phyloP scores from a whole-genome alignment of 2,888 invertebrate genomes.

The Himalopsyche japonica region DNA sequence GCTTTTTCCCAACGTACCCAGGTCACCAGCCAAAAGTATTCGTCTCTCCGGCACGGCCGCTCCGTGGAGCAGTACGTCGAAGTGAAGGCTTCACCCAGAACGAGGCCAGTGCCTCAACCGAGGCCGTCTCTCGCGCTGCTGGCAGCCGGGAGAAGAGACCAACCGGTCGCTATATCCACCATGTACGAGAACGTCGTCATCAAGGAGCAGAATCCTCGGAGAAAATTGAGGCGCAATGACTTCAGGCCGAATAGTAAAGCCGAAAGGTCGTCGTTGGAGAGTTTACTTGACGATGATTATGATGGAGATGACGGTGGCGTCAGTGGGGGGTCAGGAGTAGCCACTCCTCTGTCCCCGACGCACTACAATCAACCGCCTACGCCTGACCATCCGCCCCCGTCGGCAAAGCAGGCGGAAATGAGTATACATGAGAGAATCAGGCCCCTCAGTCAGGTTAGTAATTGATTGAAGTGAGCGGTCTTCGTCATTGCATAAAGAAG shows the following conservation, averaged over 20 bases:
- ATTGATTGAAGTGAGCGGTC: slow-evolving; percentile 37
- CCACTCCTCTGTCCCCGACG: slow-evolving; percentile 81
- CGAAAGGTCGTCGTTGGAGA: slow-evolving; percentile 63
- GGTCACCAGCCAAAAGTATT: slow-evolving; percentile 48
- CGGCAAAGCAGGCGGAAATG: slow-evolving; percentile 84
- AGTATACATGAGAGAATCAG: slow-evolving; percentile 89
- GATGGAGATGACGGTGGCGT: slow-evolving; percentile 55
- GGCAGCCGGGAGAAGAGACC: slow-evolving; percentile 52
- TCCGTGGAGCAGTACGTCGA: slow-evolving; percentile 78
- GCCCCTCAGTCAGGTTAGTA: slow-evolving; percentile 86
- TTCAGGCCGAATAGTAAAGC: slow-evolving; percentile 60
- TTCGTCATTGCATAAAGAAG: background rate
- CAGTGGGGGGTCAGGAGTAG: slow-evolving; percentile 52
- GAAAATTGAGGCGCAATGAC: slow-evolving; percentile 67
- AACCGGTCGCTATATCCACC: slow-evolving; percentile 74
- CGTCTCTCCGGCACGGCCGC: slow-evolving; percentile 68
- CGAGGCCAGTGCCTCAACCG: slow-evolving; percentile 55
- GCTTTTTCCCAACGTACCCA: background rate
- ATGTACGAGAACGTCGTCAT: slow-evolving; percentile 73
- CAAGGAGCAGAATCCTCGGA: slow-evolving; percentile 72
- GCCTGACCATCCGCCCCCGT: slow-evolving; percentile 92
- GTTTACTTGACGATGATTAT: slow-evolving; percentile 61
- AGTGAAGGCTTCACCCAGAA: slow-evolving; percentile 54
- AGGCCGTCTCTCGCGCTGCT: slow-evolving; percentile 48
- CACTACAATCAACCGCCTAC: slow-evolving; percentile 91